phyloP scores from a whole-genome alignment of 1,140 invertebrate species.

The Cydia amplana region DNA sequence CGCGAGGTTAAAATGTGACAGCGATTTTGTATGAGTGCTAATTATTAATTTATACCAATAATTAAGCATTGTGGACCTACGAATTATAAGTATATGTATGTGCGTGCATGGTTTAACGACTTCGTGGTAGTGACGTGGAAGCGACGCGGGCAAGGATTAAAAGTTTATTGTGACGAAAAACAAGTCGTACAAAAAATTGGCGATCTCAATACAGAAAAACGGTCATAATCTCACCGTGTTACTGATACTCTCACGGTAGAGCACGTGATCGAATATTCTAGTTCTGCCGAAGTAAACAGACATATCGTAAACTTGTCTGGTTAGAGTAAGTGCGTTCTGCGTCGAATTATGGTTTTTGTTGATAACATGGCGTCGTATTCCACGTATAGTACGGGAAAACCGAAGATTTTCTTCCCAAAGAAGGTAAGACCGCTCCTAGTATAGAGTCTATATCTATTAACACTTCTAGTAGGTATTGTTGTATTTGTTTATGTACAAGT shows the following conservation, averaged over 20 bases:
- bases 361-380: slow-evolving; percentile 77
- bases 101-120: slow-evolving; percentile 24
- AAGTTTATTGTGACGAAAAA: slow-evolving; percentile 72
- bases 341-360: slow-evolving; percentile 76
- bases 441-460: not conserved
- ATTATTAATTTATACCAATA: slow-evolving; percentile 51
- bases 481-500: too few species aligned
- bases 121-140: slow-evolving; percentile 66
- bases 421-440: slow-evolving; percentile 62
- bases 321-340: slow-evolving; percentile 59
- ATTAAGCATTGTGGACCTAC: slow-evolving; percentile 49
- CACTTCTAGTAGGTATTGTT: not conserved
- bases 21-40: slow-evolving; percentile 62
- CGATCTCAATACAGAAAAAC: slow-evolving; percentile 52
- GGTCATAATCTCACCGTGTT: slow-evolving; percentile 52
- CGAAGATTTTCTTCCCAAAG: slow-evolving; percentile 77
- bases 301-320: slow-evolving; percentile 55
- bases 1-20: slow-evolving; percentile 73
- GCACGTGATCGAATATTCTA: slow-evolving; percentile 75
- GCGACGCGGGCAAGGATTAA: slow-evolving; percentile 66
- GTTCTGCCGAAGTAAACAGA: slow-evolving; percentile 50
- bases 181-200: slow-evolving; percentile 65
- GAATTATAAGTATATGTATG: slow-evolving; percentile 34
- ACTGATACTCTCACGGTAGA: slow-evolving; percentile 48
- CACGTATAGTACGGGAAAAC: slow-evolving; percentile 73